Percentiles rank a stretch among this genome's conserved stretches.
phyloP scores from a whole-genome alignment of 1,140 invertebrate genomes.

The Sitodiplosis mosellana region DNA sequence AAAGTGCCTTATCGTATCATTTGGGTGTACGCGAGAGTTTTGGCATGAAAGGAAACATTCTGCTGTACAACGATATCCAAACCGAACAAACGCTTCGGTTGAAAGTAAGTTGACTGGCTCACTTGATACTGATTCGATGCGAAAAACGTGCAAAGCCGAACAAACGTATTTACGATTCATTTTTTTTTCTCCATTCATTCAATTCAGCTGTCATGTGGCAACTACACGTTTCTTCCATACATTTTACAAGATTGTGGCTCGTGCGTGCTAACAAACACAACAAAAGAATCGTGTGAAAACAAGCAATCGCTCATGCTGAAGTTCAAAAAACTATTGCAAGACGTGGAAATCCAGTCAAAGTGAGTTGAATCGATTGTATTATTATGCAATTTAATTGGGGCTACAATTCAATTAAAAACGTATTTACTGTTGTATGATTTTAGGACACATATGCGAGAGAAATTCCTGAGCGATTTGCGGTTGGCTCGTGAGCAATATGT shows the following conservation, averaged over 20 bases:
- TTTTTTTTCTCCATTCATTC: constrained; percentile 14
- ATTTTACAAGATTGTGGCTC: constrained; percentile 47
- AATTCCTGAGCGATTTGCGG: constrained; percentile 85
- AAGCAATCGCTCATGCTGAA: constrained; percentile 43
- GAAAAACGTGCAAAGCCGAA: too few relatives aligned
- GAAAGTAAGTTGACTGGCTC: too few relatives aligned
- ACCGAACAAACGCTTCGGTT: constrained; percentile 66
- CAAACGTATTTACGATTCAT: neutral
- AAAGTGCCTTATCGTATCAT: constrained; percentile 87
- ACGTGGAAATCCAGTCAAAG: constrained; percentile 88
- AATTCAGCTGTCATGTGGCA: constrained; percentile 62
- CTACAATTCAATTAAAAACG: neutral
- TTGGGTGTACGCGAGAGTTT: constrained; percentile 95
- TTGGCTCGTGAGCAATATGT: constrained; percentile 78
- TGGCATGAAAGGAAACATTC: constrained; percentile 94
- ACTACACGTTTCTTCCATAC: constrained; percentile 80
- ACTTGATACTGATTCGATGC: too few relatives aligned
- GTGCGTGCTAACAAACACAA: constrained; percentile 57
- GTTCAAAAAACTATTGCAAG: constrained; percentile 69
- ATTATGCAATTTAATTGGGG: neutral
- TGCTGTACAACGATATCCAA: constrained; percentile 82
- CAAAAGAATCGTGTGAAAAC: constrained; percentile 39
- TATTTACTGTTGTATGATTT: constrained; percentile 9
- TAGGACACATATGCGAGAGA: constrained; percentile 94
- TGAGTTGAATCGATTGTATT: constrained; percentile 24